Percentiles rank a stretch among this genome's conserved stretches.
Evolutionary conservation across 1,140 invertebrate genomes (phyloP).

Genomic region (Chironomus striatipennis): DNA sequence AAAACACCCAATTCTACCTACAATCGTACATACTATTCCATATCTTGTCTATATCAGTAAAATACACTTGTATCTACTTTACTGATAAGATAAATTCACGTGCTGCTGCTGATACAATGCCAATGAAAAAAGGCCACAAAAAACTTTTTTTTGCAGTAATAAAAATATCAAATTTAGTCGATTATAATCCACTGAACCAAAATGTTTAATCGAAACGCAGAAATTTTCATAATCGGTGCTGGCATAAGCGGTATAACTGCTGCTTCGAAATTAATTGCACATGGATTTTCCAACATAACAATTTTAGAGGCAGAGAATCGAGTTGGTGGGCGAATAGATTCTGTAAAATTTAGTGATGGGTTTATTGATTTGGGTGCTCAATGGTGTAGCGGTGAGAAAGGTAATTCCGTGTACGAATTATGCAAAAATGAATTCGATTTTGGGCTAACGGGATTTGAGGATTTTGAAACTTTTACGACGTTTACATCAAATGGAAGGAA

Average conservation of each 20-base stretch:
- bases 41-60: too few relatives aligned
- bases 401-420: background rate
- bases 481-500: background rate
- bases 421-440: background rate
- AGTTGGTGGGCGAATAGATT: slow-evolving; percentile 55
- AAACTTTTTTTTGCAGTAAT: too few relatives aligned
- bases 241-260: slow-evolving; percentile 47
- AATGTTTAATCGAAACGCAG: background rate
- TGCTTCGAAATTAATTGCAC: slow-evolving; percentile 41
- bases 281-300: slow-evolving; percentile 42
- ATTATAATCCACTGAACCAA: background rate
- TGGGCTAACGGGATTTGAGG: background rate
- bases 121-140: too few relatives aligned
- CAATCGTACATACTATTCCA: too few relatives aligned
- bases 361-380: slow-evolving; percentile 71
- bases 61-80: too few relatives aligned
- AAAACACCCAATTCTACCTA: too few relatives aligned
- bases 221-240: slow-evolving; percentile 43
- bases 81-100: too few relatives aligned
- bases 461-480: background rate
- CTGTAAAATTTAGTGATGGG: slow-evolving; percentile 45
- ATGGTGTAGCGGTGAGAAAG: slow-evolving; percentile 41
- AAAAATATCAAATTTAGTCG: too few relatives aligned
- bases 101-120: too few relatives aligned
- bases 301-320: slow-evolving; percentile 54